phyloP scores from a whole-genome alignment of 2,888 invertebrate genomes.

The Dorcus hopei region DNA sequence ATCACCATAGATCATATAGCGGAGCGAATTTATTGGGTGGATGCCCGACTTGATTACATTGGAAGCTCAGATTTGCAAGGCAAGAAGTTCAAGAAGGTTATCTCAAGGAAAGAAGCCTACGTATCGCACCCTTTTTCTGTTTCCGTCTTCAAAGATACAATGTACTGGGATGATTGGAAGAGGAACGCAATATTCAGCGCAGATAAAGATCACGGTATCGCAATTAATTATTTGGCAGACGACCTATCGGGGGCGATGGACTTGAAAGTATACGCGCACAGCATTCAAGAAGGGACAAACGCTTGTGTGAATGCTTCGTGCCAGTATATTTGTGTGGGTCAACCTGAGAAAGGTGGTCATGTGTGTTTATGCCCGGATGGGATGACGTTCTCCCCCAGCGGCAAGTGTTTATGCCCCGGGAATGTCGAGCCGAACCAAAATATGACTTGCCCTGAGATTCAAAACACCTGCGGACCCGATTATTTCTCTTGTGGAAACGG shows the following conservation, averaged over 20 bases:
- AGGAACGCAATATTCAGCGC: slow-evolving; percentile 74
- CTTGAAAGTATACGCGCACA: slow-evolving; percentile 75
- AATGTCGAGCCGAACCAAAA: slow-evolving; percentile 60
- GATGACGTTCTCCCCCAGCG: slow-evolving; percentile 53
- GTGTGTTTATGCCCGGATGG: slow-evolving; percentile 82
- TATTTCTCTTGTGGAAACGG: slow-evolving; percentile 60
- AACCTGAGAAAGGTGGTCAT: slow-evolving; percentile 60
- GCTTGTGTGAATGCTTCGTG: slow-evolving; percentile 65
- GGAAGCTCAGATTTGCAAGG: slow-evolving; percentile 74
- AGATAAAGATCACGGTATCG: slow-evolving; percentile 71
- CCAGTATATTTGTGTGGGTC: slow-evolving; percentile 74
- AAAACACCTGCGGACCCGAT: slow-evolving; percentile 55
- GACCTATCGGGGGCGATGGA: slow-evolving; percentile 76
- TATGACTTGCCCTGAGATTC: slow-evolving; percentile 66
- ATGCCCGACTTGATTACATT: slow-evolving; percentile 78
- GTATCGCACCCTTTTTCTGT: slow-evolving; percentile 84
- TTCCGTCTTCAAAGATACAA: slow-evolving; percentile 76
- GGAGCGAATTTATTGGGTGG: slow-evolving; percentile 83
- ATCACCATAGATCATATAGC: slow-evolving; percentile 79
- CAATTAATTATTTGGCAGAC: slow-evolving; percentile 52
- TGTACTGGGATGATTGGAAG: slow-evolving; percentile 92
- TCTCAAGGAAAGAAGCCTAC: slow-evolving; percentile 54
- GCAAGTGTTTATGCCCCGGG: slow-evolving; percentile 75
- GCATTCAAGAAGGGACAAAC: slow-evolving; percentile 71
- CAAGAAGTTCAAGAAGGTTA: slow-evolving; percentile 61